A percentile compares a stretch with the other conserved stretches of the same genome.
These are phyloP conservation scores for Drosophila ambigua DNA, from an alignment of 1,140 invertebrate genomes.

Conservation along the genomic window DNA sequence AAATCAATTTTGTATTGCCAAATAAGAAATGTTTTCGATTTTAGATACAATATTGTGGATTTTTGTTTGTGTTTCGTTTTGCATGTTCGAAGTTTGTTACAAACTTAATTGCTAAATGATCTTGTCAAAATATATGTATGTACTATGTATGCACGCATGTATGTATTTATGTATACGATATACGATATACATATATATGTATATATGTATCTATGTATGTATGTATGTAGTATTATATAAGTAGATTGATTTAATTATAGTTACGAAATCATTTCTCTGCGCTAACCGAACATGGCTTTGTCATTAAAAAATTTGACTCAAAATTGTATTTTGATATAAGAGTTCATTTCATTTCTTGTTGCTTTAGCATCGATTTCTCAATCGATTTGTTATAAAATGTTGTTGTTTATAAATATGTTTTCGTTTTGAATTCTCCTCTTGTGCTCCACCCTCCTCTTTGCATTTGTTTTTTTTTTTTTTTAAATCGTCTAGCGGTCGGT, in stretches of 20 bases:
- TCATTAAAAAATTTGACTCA: slow-evolving; percentile 65
- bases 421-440: slow-evolving; percentile 16
- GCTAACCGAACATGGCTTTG: slow-evolving; percentile 34
- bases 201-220: slow-evolving; percentile 23
- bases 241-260: slow-evolving; percentile 12
- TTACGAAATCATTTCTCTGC: slow-evolving; percentile 43
- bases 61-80: slow-evolving; percentile 21
- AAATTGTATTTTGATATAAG: slow-evolving; percentile 81
- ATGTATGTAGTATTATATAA: slow-evolving; percentile 16
- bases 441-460: slow-evolving; percentile 4
- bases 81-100: slow-evolving; percentile 36
- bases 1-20: slow-evolving; percentile 26
- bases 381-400: slow-evolving; percentile 64
- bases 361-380: slow-evolving; percentile 53
- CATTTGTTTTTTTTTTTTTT: slow-evolving; percentile 17
- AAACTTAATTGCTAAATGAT: slow-evolving; percentile 61
- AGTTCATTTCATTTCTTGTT: slow-evolving; percentile 44
- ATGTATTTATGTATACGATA: too few relatives aligned
- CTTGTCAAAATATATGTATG: slow-evolving; percentile 46
- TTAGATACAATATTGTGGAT: slow-evolving; percentile 32
- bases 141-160: slow-evolving; percentile 24
- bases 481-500: slow-evolving; percentile 23
- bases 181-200: slow-evolving; percentile 34
- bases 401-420: slow-evolving; percentile 62
- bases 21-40: slow-evolving; percentile 42